phyloP scores from a whole-genome alignment of 2,113 vertebrate species.

The Chlamydotis undulata region DNA sequence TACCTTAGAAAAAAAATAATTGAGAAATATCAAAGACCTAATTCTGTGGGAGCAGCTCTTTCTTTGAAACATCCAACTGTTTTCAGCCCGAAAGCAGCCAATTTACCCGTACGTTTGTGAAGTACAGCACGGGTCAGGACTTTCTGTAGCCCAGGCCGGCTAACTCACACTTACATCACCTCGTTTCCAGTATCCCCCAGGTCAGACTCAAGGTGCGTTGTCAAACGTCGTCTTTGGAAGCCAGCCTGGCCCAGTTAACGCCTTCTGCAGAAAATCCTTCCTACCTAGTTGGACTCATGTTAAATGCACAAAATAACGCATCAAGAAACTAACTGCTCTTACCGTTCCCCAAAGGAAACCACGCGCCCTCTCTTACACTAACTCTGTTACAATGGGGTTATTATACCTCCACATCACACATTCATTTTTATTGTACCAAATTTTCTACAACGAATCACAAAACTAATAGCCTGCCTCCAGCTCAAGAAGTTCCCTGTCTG shows the following conservation, averaged over 20 bases:
- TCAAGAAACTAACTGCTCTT: background rate
- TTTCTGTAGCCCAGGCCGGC: background rate
- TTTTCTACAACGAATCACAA: fast-evolving
- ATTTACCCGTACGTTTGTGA: background rate
- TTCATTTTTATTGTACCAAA: background rate
- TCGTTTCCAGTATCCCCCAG: background rate
- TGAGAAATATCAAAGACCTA: background rate
- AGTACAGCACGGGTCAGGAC: background rate
- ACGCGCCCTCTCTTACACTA: background rate
- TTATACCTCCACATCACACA: background rate
- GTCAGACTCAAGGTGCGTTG: background rate
- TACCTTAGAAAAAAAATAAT: background rate
- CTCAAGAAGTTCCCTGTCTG: background rate
- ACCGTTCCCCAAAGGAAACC: background rate
- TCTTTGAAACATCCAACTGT: background rate
- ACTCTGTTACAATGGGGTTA: background rate
- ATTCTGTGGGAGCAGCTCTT: background rate
- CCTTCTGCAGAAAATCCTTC: background rate
- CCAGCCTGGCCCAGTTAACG: background rate
- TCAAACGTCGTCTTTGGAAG: background rate
- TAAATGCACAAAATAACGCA: background rate
- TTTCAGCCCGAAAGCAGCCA: background rate
- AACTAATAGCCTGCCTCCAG: background rate
- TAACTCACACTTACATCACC: background rate
- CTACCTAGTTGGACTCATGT: background rate